Conservation (phyloP, 1,140 invertebrate genomes). For the Ceratosolen solmsi region DNA sequence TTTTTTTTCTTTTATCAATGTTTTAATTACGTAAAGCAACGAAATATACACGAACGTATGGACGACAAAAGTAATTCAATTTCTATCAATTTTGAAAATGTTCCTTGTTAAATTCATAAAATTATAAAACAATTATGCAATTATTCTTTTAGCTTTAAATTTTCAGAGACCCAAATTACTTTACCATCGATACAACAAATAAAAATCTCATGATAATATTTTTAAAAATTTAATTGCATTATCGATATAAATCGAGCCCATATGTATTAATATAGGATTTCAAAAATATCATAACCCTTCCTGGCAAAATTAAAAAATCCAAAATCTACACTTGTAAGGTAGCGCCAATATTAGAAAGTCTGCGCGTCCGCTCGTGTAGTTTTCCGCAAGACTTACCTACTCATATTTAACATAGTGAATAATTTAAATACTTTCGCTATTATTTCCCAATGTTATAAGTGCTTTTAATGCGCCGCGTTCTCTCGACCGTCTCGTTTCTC, state of each 20-base stretch:
- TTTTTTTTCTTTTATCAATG: no score
- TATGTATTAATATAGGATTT: no score
- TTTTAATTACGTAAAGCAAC: no score
- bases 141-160: constrained; percentile 1
- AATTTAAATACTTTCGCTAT: constrained; percentile 11
- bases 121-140: neutral
- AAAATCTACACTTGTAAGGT: no score
- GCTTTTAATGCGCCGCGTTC: neutral
- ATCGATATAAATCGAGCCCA: neutral
- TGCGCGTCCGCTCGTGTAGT: no score
- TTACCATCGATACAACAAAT: neutral
- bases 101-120: no score
- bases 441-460: neutral
- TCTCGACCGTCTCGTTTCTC: neutral
- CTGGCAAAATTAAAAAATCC: no score
- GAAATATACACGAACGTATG: no score
- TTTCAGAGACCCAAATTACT: neutral
- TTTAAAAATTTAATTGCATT: neutral
- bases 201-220: neutral
- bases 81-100: no score
- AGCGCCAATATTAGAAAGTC: no score
- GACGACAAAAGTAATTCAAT: no score
- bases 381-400: neutral
- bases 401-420: neutral
- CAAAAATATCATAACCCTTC: no score